phyloP scores from a whole-genome alignment of 2,113 vertebrate genomes.

The Hoplias malabaricus region DNA sequence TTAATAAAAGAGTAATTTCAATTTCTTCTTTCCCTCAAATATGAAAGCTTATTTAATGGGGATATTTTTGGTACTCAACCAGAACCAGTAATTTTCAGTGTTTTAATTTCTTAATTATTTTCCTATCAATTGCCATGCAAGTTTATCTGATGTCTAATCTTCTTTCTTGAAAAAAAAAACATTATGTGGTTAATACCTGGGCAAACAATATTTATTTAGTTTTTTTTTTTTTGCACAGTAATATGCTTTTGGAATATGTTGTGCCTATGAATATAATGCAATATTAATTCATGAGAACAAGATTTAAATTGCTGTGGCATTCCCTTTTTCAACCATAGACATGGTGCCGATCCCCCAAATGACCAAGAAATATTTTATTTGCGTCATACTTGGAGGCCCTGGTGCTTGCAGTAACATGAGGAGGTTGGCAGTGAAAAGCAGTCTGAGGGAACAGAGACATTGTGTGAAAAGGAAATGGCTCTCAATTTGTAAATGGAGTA shows the following conservation, averaged over 20 bases:
- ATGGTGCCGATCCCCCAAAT: neutral
- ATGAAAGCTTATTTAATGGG: no score
- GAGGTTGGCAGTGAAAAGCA: conserved; percentile 8
- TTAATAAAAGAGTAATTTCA: no score
- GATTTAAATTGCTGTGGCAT: neutral
- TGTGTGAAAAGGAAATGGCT: conserved; percentile 9
- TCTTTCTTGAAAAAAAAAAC: no score
- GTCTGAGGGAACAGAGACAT: neutral
- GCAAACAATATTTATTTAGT: no score
- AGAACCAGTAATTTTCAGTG: no score
- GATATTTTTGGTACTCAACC: no score
- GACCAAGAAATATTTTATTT: conserved; percentile 9
- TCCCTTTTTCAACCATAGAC: neutral
- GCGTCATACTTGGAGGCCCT: conserved; percentile 22
- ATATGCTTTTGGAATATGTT: neutral
- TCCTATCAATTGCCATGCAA: no score
- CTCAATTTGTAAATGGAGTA: conserved; percentile 17
- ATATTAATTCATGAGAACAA: neutral
- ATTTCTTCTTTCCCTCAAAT: no score
- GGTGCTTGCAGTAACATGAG: conserved; percentile 37
- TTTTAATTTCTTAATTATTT: no score
- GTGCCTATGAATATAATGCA: neutral
- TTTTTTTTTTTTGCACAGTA: no score
- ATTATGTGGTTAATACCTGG: no score
- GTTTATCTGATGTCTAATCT: no score